Conservation (phyloP, 2,888 invertebrate species). For the Sphaerophoria rueppellii region DNA sequence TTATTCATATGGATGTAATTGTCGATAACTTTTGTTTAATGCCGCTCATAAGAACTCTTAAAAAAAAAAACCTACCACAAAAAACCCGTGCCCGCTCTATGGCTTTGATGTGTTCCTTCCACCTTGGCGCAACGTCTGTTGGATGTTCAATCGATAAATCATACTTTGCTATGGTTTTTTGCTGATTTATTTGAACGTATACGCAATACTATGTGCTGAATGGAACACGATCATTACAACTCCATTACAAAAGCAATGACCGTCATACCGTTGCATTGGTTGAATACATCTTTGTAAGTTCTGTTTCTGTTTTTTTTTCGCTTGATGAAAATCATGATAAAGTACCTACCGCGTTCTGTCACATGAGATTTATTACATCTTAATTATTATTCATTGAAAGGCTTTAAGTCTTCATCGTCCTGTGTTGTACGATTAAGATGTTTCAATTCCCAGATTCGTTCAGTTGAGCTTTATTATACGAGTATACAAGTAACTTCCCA, state of each 20-base stretch:
- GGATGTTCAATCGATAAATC: slow-evolving; percentile 70
- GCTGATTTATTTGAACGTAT: slow-evolving; percentile 56
- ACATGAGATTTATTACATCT: slow-evolving; percentile 2
- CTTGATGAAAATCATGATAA: slow-evolving; percentile 8
- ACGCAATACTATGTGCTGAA: slow-evolving; percentile 11
- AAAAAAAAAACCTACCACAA: slow-evolving; percentile 1
- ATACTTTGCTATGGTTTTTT: slow-evolving; percentile 59
- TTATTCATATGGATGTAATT: slow-evolving; percentile 12
- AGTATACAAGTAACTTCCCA: too few relatives aligned
- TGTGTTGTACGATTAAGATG: not conserved
- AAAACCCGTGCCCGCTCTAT: slow-evolving; percentile 22
- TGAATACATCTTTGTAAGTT: not conserved
- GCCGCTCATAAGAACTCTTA: slow-evolving; percentile 52
- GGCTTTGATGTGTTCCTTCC: slow-evolving; percentile 68
- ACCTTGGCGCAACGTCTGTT: slow-evolving; percentile 27
- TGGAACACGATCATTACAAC: slow-evolving; percentile 46
- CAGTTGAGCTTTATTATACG: too few relatives aligned
- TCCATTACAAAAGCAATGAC: slow-evolving; percentile 54
- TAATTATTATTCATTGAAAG: slow-evolving; percentile 8
- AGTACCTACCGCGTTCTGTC: slow-evolving; percentile 20
- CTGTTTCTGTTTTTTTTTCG: not conserved
- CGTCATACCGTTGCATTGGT: slow-evolving; percentile 6
- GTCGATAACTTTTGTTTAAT: slow-evolving; percentile 59
- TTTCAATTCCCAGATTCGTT: not conserved
- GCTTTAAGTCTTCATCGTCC: not conserved